These are phyloP conservation scores for Daubentonia madagascariensis DNA, from an alignment of 2,113 vertebrate species.

Conservation along the genomic window DNA sequence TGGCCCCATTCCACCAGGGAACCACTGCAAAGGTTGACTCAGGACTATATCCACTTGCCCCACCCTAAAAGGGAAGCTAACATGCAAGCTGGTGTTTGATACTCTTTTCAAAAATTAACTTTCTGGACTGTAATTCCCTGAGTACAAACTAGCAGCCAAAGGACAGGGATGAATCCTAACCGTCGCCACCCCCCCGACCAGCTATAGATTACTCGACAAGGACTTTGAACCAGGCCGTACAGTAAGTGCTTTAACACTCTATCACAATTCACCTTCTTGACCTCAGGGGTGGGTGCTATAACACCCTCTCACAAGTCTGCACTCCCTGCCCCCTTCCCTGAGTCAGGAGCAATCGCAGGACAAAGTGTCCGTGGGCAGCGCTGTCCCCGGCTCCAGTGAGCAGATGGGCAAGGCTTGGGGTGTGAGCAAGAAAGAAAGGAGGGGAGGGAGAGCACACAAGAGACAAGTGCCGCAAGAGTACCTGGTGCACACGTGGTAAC, in stretches of 20 bases:
- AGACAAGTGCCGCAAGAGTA: background rate
- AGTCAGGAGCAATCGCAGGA: background rate
- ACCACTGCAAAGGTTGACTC: too few species aligned
- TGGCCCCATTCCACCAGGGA: background rate
- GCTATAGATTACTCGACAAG: background rate
- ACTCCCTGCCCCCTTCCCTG: background rate
- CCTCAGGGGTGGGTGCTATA: background rate
- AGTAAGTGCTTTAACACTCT: background rate
- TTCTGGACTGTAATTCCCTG: background rate
- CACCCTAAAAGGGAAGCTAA: background rate
- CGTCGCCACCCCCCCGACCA: background rate
- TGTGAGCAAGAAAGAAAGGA: background rate
- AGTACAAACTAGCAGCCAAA: background rate
- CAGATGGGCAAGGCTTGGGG: background rate
- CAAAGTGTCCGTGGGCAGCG: background rate
- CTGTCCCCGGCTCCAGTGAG: background rate
- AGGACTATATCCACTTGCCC: background rate
- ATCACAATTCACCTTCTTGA: background rate
- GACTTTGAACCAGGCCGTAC: background rate
- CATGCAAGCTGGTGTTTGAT: background rate
- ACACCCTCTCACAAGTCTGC: background rate
- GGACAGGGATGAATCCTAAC: background rate
- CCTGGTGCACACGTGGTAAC: too few species aligned
- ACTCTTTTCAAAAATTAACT: background rate
- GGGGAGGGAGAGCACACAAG: accelerated